Evolutionary conservation across 2,113 vertebrate species (phyloP), one percentile per base, ranked within the genome.

Genomic region (Pica pica): DNA sequence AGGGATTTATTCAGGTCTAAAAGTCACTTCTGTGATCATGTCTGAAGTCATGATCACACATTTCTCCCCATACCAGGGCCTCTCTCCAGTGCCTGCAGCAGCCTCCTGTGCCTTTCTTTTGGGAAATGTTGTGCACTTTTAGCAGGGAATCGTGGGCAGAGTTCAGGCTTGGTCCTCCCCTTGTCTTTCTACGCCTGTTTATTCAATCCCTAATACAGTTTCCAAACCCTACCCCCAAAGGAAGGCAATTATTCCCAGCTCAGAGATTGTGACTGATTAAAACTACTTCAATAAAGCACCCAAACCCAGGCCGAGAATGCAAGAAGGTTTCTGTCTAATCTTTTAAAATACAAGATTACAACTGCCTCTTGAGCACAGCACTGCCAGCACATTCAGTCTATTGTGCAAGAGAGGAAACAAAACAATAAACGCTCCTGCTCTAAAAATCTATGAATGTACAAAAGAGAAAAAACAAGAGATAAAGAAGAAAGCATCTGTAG

Each of bases 331-430:
- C 46, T 79, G 63, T 20, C 42, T 37, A 46, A 63, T 47, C 67
- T 41, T 39, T 84, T 73, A 24, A 76, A 93, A 76, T 30, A 47
- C n/a, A 52, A 80, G 67, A 70, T 78, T 79, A 90, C 46, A 69
- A 79, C 42, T 61, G 69, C 81, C 75, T 50, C 84, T 57, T 26
- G 10, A 69, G 75, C 57, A 37, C 63, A 70, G 28, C 0, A 59
- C 13, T 7, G 12, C 47, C 19, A 24, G 57, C 41, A 87, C 16
- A 60, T 82, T 94, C 70, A 74, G 80, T 87, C 78, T 89, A 8
- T 2, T 3, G 42, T 30, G 42, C 55, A 74, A 47, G 39, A 79
- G 60, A 59, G 15, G 21, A 69, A 81, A 83, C 39, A n/a, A 41
- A 77, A 73, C 23, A 85, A 55, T 10, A 15, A 89, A 19, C 33